Evolutionary conservation across 2,113 vertebrate species (phyloP), one percentile per base, ranked within the genome.

Genomic region (Rhinichthys klamathensis): DNA sequence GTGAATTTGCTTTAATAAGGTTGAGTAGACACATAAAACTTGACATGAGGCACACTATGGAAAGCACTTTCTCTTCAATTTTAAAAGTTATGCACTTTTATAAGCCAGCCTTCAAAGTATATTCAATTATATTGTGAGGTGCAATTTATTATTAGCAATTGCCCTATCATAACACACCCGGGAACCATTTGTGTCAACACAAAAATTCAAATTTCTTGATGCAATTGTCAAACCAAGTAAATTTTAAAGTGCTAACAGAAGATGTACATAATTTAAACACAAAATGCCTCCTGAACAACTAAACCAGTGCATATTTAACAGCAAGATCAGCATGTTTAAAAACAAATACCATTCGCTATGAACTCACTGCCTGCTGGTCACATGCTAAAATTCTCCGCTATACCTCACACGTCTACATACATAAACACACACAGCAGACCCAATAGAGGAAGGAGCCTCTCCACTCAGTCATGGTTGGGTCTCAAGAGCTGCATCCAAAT

Each of bases 401-500:
- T 30, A 13, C 23, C 83, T 79, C 83, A 16, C 13, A 84, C 27
- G 58, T 23, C 54, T 67, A 84, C 54, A 79, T 60, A 77, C 51
- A 81, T 77, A 80, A 76, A 87, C 85, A 87, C 85, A 82, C 84
- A 63, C 32, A 54, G 51, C 35, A 83, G 35, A 86, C 80, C 74
- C 41, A 87, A 80, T 15, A 79, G 61, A 77, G 35, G 63, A 32
- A 76, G 41, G 27, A 27, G 80, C 58, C 30, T 90, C 88, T 91
- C 90, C 90, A 56, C 54, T 23, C 54, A 89, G 91, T 92, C 90
- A 93, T 89, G 90, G 90, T 90, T 89, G 90, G 86, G 85, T 92
- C 80, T 84, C 82, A 38, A 90, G 80, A 87, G 86, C 83, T 2
- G 87, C 88, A 87, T 85, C 88, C 88, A 92, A 91, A 92, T 93